Evolutionary conservation across 2,113 vertebrate species (phyloP).

Genomic region (Elachura formosa): DNA sequence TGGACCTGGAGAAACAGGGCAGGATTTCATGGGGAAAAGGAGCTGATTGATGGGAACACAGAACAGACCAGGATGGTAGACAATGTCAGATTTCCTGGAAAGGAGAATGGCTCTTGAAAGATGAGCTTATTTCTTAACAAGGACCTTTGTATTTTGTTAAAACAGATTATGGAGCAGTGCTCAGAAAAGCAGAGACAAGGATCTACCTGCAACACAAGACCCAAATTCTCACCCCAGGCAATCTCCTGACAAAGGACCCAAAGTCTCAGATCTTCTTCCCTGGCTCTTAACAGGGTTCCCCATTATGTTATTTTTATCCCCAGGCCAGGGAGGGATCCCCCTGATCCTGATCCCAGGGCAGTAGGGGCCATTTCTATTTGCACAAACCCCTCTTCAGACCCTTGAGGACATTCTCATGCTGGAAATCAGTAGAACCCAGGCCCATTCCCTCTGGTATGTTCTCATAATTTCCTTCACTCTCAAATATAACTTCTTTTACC

Average conservation of each 20-base stretch:
- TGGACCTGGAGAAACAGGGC: background rate
- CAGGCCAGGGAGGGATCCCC: background rate
- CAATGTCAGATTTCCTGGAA: background rate
- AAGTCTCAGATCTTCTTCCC: background rate
- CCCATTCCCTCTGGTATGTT: background rate
- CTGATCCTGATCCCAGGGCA: background rate
- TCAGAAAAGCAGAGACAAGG: background rate
- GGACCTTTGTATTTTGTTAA: background rate
- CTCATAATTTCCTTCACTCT: background rate
- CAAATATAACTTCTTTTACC: background rate
- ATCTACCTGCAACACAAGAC: background rate
- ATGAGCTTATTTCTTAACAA: background rate
- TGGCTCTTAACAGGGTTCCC: background rate
- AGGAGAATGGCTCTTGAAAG: background rate
- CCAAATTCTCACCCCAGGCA: fast-evolving
- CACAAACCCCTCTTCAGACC: background rate
- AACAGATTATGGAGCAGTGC: background rate
- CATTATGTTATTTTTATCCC: background rate
- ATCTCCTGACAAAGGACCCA: background rate
- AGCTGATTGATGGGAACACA: background rate
- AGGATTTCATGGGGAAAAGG: background rate
- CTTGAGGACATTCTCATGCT: background rate
- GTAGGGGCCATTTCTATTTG: background rate
- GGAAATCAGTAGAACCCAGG: background rate
- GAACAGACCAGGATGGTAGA: background rate